These are phyloP conservation scores for Acipenser oxyrinchus DNA, from an alignment of 2,797 vertebrate genomes.

Conservation along the genomic window DNA sequence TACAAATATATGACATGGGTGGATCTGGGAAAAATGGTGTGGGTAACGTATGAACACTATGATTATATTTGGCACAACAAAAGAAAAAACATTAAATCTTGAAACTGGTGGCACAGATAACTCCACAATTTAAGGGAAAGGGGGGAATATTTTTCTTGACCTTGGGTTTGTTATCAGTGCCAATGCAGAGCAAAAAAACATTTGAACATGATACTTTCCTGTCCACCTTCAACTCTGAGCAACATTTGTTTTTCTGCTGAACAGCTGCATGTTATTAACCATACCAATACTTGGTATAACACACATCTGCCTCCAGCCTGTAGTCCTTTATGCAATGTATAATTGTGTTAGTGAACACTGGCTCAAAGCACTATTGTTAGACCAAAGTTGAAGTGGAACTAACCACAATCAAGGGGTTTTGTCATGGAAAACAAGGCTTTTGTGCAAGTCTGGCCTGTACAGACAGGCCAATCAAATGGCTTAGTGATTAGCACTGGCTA, in stretches of 20 bases:
- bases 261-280: constrained; percentile 6
- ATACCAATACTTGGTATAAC: neutral
- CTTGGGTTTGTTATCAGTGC: too few relatives aligned
- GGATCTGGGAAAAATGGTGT: too few relatives aligned
- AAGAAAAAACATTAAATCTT: too few relatives aligned
- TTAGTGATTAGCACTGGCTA: neutral
- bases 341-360: neutral
- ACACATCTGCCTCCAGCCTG: neutral
- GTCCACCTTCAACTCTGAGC: too few relatives aligned
- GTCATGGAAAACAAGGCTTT: neutral
- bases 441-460: neutral
- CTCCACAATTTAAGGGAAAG: too few relatives aligned
- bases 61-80: too few relatives aligned
- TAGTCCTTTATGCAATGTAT: neutral
- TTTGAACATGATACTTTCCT: too few relatives aligned
- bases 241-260: neutral
- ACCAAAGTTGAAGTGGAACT: neutral
- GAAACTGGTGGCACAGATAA: too few relatives aligned
- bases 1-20: too few relatives aligned
- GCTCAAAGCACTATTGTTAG: neutral
- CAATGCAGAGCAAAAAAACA: too few relatives aligned
- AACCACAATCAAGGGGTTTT: neutral
- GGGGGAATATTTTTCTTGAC: too few relatives aligned
- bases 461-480: neutral
- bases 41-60: too few relatives aligned